Evolutionary conservation across 2,797 vertebrate species (phyloP), one percentile per base, ranked within the genome.

Genomic region (Lacerta agilis): DNA sequence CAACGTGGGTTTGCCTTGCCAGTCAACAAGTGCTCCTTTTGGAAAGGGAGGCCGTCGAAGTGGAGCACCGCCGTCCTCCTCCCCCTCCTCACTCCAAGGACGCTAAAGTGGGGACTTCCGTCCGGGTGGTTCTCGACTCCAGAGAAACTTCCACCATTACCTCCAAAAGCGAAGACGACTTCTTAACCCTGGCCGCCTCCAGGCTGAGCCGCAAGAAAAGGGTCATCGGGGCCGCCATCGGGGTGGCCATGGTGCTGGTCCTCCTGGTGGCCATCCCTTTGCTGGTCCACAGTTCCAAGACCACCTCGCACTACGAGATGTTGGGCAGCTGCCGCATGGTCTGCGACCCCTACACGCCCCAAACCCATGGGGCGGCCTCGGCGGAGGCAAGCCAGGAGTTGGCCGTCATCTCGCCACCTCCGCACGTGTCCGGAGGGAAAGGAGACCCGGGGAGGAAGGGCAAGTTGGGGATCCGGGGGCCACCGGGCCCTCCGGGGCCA

Each of bases 171-270:
- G 98, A 99, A 95, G 98, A 98, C 95, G 98, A 99, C 94, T 98
- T 99, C 96, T 97, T 99, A 96, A 98, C 98, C 92, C 98, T 99
- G 98, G 98, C 98, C 80, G 97, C 98, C 93, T 98, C 98, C 92
- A 97, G 98, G 94, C 97, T 99, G 95, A 98, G 97, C 96, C 98
- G 98, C 90, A 97, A 98, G 95, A 98, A 98, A 97, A 97, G 99
- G 89, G 98, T 99, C 93, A 98, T 98, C 7, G 98, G 98, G 87
- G 98, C 97, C 78, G 99, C 98, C 93, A 97, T 99, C 45, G 99
- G 98, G 87, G 98, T 99, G 97, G 98, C 98, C 95, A 99, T 99
- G 98, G 98, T 99, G 92, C 96, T 99, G 92, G 96, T 99, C 91
- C 97, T 99, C 86, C 97, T 99, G 88, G 98, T 99, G 94, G 98